Percentiles rank a stretch among this genome's conserved stretches.
Conservation (phyloP, 92 coral and sea anemone species). For the Zoanthus sansibaricus region DNA sequence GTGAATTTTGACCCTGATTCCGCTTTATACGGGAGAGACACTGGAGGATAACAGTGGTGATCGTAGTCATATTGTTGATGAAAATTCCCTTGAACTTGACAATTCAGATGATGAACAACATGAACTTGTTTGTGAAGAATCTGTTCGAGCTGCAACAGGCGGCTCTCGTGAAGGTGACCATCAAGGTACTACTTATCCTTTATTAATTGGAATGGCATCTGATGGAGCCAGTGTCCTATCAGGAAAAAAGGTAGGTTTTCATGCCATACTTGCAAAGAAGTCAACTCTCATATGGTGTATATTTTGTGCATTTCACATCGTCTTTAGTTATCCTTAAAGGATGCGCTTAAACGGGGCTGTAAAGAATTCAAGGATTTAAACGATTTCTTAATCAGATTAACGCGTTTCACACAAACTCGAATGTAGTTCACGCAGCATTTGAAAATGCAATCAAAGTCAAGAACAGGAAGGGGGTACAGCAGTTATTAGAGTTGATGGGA, state of each 20-base stretch:
- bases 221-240: slow-evolving; percentile 58
- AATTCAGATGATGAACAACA: slow-evolving; percentile 39
- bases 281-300: slow-evolving; percentile 48
- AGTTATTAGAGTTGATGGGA: slow-evolving; percentile 44
- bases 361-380: slow-evolving; percentile 49
- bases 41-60: slow-evolving; percentile 28
- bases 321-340: slow-evolving; percentile 47
- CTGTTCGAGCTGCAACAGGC: slow-evolving; percentile 48
- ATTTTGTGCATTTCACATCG: slow-evolving; percentile 62
- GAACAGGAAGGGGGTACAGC: slow-evolving; percentile 53
- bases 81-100: slow-evolving; percentile 38
- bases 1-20: too few species aligned
- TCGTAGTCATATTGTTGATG: slow-evolving; percentile 46
- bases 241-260: slow-evolving; percentile 54
- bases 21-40: slow-evolving; percentile 24
- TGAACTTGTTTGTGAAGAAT: slow-evolving; percentile 38
- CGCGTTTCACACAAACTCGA: slow-evolving; percentile 50
- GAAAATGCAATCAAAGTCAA: slow-evolving; percentile 48
- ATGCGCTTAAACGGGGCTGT: slow-evolving; percentile 52
- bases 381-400: slow-evolving; percentile 33
- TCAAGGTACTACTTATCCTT: slow-evolving; percentile 37
- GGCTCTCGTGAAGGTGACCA: slow-evolving; percentile 23
- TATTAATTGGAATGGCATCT: slow-evolving; percentile 26
- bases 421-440: slow-evolving; percentile 56
- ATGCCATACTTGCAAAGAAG: slow-evolving; percentile 54